These are phyloP conservation scores for Cremastinae sp. DNA, from an alignment of 2,888 invertebrate genomes.

Conservation along the genomic window DNA sequence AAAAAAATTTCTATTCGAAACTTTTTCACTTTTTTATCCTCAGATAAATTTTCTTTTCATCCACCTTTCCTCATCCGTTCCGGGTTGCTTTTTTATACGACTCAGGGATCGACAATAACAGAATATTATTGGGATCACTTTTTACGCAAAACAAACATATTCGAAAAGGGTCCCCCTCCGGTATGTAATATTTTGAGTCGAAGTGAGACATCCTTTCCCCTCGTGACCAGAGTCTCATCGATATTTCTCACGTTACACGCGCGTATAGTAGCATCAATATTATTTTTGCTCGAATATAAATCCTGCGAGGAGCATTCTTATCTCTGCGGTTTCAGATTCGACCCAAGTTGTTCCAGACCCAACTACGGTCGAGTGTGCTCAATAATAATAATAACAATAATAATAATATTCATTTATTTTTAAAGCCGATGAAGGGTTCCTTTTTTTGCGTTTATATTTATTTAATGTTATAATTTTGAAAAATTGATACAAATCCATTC, in stretches of 20 bases:
- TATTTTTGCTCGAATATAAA: conserved; percentile 46
- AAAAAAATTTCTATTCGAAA: too few species aligned
- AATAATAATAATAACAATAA: too few species aligned
- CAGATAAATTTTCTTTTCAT: not conserved
- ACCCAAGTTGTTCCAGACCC: conserved; percentile 16
- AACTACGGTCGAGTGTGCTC: too few species aligned
- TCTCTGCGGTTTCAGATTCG: conserved; percentile 54
- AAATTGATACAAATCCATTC: too few species aligned
- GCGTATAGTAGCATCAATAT: conserved; percentile 21
- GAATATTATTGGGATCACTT: conserved; percentile 51
- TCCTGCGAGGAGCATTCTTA: conserved; percentile 34
- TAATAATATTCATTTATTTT: conserved; percentile 8
- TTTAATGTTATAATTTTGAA: too few species aligned
- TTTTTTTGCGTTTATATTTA: conserved; percentile 5
- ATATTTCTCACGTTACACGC: conserved; percentile 27
- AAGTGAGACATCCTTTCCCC: conserved; percentile 23
- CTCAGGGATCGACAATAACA: conserved; percentile 5
- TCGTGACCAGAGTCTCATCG: conserved; percentile 11
- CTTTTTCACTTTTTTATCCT: not conserved
- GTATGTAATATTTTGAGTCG: conserved; percentile 15
- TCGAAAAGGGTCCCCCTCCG: conserved; percentile 28
- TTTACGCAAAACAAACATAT: conserved; percentile 53
- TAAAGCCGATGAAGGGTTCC: too few species aligned
- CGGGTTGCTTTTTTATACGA: not conserved
- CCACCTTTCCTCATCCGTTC: not conserved